A percentile compares a stretch with the other conserved stretches of the same genome.
Evolutionary conservation across 2,113 vertebrate genomes (phyloP).

Genomic region (Labrus mixtus): DNA sequence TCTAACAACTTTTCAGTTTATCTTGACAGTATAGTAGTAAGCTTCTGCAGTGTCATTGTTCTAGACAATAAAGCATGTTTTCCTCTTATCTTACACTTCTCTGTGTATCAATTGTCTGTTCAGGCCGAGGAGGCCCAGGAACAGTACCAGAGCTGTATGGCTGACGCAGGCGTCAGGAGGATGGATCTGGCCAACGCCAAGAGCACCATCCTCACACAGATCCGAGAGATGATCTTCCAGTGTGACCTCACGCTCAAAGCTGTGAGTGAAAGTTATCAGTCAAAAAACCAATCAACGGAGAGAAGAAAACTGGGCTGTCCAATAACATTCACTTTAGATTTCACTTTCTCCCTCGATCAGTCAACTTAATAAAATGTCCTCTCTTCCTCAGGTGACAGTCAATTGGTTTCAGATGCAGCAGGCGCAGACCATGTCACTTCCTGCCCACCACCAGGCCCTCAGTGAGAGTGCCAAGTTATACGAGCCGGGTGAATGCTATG

Average conservation of each 20-base stretch:
- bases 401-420: slow-evolving; percentile 98
- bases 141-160: slow-evolving; percentile 90
- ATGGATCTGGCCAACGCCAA: slow-evolving; percentile 89
- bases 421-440: slow-evolving; percentile 86
- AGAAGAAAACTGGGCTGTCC: neutral
- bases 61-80: too few relatives aligned
- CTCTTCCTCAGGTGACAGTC: slow-evolving; percentile 88
- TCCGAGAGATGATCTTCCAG: slow-evolving; percentile 93
- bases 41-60: neutral
- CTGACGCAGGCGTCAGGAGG: slow-evolving; percentile 88
- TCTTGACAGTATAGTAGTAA: neutral
- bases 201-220: slow-evolving; percentile 90
- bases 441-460: slow-evolving; percentile 88
- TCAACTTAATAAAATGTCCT: too few relatives aligned
- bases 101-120: slow-evolving; percentile 1
- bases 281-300: neutral
- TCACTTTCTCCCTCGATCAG: too few relatives aligned
- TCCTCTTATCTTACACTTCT: too few relatives aligned
- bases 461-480: slow-evolving; percentile 92
- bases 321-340: neutral
- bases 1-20: too few relatives aligned
- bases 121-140: slow-evolving; percentile 96
- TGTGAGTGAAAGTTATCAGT: slow-evolving; percentile 81
- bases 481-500: slow-evolving; percentile 93
- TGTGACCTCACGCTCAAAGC: slow-evolving; percentile 98